Percentiles rank a stretch among this genome's conserved stretches.
Conservation (phyloP, 23 tunicate genomes). For the Aplidium turbinatum region DNA sequence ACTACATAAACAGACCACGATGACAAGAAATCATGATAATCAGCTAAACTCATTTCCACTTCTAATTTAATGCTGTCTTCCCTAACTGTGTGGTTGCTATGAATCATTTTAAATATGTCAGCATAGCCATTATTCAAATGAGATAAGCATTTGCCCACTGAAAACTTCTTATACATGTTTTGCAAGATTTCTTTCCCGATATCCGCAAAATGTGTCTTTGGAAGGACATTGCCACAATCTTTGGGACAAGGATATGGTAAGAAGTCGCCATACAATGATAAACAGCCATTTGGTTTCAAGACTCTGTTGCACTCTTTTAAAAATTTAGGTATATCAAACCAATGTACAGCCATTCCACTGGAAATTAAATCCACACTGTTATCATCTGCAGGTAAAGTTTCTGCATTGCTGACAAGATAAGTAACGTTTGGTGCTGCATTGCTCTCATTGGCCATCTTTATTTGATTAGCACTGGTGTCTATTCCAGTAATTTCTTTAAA, state of each 20-base stretch:
- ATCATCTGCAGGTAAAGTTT: slow-evolving; percentile 35
- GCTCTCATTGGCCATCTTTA: slow-evolving; percentile 25
- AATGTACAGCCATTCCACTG: slow-evolving; percentile 53
- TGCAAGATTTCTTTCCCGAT: neutral
- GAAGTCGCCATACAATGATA: slow-evolving; percentile 34
- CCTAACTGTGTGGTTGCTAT: neutral
- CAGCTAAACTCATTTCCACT: slow-evolving; percentile 16
- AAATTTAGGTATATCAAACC: slow-evolving; percentile 52
- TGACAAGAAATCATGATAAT: slow-evolving; percentile 13
- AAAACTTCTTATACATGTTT: neutral
- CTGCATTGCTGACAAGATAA: slow-evolving; percentile 33
- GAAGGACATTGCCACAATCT: neutral
- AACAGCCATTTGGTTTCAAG: slow-evolving; percentile 46
- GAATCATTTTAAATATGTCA: slow-evolving; percentile 33
- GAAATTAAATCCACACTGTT: slow-evolving; percentile 48
- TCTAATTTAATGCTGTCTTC: slow-evolving; percentile 10
- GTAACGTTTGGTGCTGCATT: slow-evolving; percentile 14
- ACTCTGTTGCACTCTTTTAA: slow-evolving; percentile 49
- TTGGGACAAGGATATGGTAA: slow-evolving; percentile 16
- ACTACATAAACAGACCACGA: slow-evolving; percentile 56
- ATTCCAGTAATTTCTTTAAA: slow-evolving; percentile 22
- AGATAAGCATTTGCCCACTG: slow-evolving; percentile 11
- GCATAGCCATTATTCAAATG: slow-evolving; percentile 34
- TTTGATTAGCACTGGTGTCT: slow-evolving; percentile 52
- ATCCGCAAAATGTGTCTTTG: neutral